Evolutionary conservation across 2,113 vertebrate genomes (phyloP), one percentile per base, ranked within the genome.

Genomic region (Dinomys branickii): DNA sequence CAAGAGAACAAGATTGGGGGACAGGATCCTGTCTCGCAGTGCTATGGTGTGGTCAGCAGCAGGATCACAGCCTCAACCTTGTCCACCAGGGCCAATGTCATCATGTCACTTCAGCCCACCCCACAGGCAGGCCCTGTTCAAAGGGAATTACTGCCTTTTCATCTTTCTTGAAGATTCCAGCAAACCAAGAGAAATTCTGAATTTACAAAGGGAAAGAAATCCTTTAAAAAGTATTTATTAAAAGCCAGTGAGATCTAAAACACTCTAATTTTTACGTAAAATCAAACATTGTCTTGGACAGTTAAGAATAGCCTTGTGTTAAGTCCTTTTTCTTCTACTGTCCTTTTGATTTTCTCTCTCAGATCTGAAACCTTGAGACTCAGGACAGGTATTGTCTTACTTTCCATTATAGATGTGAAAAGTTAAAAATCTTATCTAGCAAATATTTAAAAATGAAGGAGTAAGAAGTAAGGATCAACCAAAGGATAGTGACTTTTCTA

Each of bases 401-500:
- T 47, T 38, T 94, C 35, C 95, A 85, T 71, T 80, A 73, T 41
- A 88, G 44, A 80, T 52, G 56, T 90, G 65, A 88, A 95, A 65
- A 24, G 14, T 47, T 85, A 85, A 33, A 89, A 44, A 65, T 90
- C 20, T 85, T 90, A 83, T 20, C 33, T 59, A 71, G 33, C 22
- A 75, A 95, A 63, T 26, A 91, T 84, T 85, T 93, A 92, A 80
- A 93, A 54, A 90, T 85, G 63, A 90, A 91, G 86, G 95, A 65
- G 1, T 59, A 41, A 94, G 65, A 89, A 94, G 84, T 8, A 90
- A 86, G 35, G 38, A 92, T 35, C 28, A 94, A 88, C 26, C 30
- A 77, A 88, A 91, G 35, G 58, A 92, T 1, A 56, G 5, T 89
- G 47, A 95, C 59, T 87, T 69, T 26, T 61, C 41, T 89, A 82